Evolutionary conservation across 2,888 invertebrate species (phyloP), one percentile per base, ranked within the genome.

Genomic region (Trilocha varians): DNA sequence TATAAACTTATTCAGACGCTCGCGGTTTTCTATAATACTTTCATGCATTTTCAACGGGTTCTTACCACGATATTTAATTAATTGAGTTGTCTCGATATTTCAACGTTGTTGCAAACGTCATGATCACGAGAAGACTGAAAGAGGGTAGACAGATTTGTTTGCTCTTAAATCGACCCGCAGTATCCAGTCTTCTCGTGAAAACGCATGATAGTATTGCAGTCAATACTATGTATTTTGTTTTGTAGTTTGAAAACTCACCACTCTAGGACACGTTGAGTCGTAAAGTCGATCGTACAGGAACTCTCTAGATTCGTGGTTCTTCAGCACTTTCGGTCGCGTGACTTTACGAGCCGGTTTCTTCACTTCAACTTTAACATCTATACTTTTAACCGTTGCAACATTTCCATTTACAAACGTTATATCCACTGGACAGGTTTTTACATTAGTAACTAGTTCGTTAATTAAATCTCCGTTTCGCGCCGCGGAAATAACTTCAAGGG

Each of bases 211-310:
- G n/a, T n/a, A n/a, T n/a, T n/a, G n/a, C n/a, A n/a, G n/a, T n/a
- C n/a, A 2, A 25, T 3, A 25, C 6, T 5, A 25, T 25, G 6
- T 25, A 25, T 25, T 25, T 25, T 5, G 8, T 9, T 11, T 1
- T 25, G 3, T 9, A 25, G 11, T 4, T 25, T 25, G 2, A 38
- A 38, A 36, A 77, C 83, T 79, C 49, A 84, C 83, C 62, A 51
- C 61, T 46, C 76, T 71, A 1, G 85, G 84, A 48, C 80, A 79
- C 2, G 70, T 62, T 2, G 67, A 54, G 39, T 74, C 75, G 49
- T 75, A 78, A 11, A 85, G 62, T 0, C 84, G 74, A 48, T 85
- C 85, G 46, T 85, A 85, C 48, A 84, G 51, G 45, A 71, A 75
- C 2, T 77, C 70, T 39, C 50, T 52, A 1, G 78, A 74, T 47